These are phyloP conservation scores for Paraplagusia blochii DNA, from an alignment of 2,113 vertebrate genomes.

Conservation along the genomic window DNA sequence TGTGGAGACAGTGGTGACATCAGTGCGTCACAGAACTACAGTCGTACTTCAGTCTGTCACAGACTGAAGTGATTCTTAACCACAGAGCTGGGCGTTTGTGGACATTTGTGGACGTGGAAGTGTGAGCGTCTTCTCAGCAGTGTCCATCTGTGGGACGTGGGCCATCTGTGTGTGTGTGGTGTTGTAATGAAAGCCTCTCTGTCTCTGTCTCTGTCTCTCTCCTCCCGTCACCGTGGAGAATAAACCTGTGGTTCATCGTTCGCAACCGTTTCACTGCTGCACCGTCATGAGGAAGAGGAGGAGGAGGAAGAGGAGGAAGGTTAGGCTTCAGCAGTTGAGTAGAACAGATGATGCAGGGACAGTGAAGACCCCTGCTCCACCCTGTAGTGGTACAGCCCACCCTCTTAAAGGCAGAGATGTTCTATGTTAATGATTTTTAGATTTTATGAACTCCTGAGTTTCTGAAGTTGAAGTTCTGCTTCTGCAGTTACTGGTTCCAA, in stretches of 20 bases:
- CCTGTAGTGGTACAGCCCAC: constrained; percentile 67
- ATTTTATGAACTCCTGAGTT: too few species aligned
- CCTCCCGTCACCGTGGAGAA: constrained; percentile 47
- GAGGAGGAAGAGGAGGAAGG: constrained; percentile 36
- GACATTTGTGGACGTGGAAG: constrained; percentile 25
- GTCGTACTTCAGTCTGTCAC: too few species aligned
- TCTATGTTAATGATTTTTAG: too few species aligned
- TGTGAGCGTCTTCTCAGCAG: constrained; percentile 45
- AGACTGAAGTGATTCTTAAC: constrained; percentile 12
- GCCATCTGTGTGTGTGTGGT: constrained; percentile 47
- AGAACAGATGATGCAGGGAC: constrained; percentile 71
- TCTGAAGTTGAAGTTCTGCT: too few species aligned
- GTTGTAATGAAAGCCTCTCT: constrained; percentile 30
- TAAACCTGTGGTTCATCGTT: constrained; percentile 68
- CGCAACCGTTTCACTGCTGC: constrained; percentile 72
- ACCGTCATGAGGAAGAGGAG: constrained; percentile 35
- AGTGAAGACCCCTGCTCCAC: constrained; percentile 37
- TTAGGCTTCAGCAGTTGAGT: constrained; percentile 68
- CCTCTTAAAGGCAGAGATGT: constrained; percentile 73
- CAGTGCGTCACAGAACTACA: too few species aligned
- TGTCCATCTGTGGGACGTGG: constrained; percentile 51
- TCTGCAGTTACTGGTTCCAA: too few species aligned
- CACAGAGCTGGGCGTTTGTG: constrained; percentile 14
- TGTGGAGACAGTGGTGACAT: too few species aligned
- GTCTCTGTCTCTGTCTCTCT: background rate